Evolutionary conservation across 2,797 vertebrate species (phyloP).

Genomic region (Mus spretus): DNA sequence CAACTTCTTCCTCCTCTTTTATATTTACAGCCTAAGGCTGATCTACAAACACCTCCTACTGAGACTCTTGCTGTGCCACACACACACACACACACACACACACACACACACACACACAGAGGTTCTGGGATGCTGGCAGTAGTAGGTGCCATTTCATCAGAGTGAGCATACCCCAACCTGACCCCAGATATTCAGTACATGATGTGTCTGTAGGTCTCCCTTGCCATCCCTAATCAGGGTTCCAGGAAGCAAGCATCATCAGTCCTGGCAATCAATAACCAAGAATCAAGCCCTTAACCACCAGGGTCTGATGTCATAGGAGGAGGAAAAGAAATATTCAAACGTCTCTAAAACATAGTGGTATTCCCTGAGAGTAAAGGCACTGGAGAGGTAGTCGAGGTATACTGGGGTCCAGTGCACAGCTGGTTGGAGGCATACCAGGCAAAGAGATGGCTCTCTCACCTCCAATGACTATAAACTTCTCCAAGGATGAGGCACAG

Average conservation of each 20-base stretch:
- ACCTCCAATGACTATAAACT: constrained; percentile 16
- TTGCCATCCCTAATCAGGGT: neutral
- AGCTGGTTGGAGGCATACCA: neutral
- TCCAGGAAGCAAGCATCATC: neutral
- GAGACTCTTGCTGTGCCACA: neutral
- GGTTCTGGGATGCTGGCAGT: neutral
- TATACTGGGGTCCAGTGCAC: neutral
- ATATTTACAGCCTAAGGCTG: neutral
- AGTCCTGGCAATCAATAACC: neutral
- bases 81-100: too few species aligned
- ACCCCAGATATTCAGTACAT: neutral
- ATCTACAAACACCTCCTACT: neutral
- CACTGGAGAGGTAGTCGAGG: neutral
- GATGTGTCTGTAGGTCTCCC: neutral
- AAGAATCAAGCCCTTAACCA: neutral
- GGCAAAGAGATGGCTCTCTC: neutral
- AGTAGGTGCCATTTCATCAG: neutral
- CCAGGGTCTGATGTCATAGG: neutral
- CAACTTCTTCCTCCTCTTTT: neutral
- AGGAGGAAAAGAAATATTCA: neutral
- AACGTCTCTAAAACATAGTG: neutral
- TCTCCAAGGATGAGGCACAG: neutral
- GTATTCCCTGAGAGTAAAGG: neutral
- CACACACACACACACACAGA: neutral
- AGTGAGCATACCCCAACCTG: neutral